Percentiles rank a stretch among this genome's conserved stretches.
These are phyloP conservation scores for Paracentrotus lividus DNA, from an alignment of 53 echinoderm and acorn worm species.

Conservation along the genomic window DNA sequence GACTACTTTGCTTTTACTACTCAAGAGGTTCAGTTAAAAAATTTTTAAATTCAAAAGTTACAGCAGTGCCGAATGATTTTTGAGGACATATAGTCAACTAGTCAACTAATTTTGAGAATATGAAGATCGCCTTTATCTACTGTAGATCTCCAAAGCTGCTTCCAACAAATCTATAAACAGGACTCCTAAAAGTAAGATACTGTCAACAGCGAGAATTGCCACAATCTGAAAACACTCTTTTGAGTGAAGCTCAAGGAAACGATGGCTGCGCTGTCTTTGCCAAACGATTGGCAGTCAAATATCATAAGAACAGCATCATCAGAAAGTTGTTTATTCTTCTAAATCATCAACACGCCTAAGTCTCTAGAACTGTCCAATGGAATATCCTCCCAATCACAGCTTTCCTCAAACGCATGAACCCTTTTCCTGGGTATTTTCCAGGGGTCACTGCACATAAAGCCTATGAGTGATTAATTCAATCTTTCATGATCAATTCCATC, in stretches of 20 bases:
- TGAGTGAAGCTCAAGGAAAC: neutral
- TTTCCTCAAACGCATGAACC: neutral
- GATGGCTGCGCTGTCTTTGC: neutral
- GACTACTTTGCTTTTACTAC: neutral
- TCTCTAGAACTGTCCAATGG: neutral
- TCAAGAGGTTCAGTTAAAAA: neutral
- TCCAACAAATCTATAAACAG: neutral
- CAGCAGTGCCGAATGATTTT: neutral
- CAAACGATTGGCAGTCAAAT: neutral
- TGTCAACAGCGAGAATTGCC: neutral
- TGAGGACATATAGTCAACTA: too few species aligned
- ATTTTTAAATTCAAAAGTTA: neutral
- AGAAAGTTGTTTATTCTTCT: neutral
- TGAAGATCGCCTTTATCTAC: neutral
- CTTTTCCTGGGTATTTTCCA: constrained; percentile 10
- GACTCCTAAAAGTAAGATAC: neutral
- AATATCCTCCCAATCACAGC: neutral
- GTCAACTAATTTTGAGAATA: too few species aligned
- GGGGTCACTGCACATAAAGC: constrained; percentile 32
- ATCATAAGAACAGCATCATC: neutral
- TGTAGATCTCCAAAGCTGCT: neutral
- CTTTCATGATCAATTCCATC: constrained; percentile 22
- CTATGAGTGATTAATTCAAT: constrained; percentile 52
- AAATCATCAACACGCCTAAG: neutral
- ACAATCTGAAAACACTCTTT: neutral